These are phyloP conservation scores for Trisateles emortualis DNA, from an alignment of 2,888 invertebrate genomes.

Conservation along the genomic window DNA sequence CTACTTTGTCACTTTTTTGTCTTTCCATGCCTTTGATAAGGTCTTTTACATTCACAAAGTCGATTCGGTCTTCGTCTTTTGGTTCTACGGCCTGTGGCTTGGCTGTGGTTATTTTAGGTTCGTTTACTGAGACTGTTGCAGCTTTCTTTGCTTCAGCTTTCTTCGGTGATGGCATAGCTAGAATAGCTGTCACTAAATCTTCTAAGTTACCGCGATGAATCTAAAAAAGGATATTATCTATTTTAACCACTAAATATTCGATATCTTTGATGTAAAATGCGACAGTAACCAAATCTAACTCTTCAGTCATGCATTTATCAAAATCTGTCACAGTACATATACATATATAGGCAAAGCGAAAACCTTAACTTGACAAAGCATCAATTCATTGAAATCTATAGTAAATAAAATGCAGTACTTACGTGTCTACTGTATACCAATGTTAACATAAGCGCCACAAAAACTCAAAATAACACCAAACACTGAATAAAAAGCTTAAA, in stretches of 20 bases:
- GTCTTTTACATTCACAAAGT: conserved; percentile 87
- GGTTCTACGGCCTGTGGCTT: conserved; percentile 63
- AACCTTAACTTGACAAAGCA: not conserved
- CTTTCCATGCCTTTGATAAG: conserved; percentile 89
- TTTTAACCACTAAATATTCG: not conserved
- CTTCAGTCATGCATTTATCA: no score
- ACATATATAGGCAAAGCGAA: not conserved
- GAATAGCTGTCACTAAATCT: conserved; percentile 77
- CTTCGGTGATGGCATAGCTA: conserved; percentile 78
- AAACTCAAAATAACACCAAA: conserved; percentile 40
- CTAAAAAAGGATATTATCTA: conserved; percentile 65
- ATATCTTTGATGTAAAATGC: no score
- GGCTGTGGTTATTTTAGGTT: conserved; percentile 53
- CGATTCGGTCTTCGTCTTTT: conserved; percentile 82
- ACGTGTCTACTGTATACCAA: conserved; percentile 42
- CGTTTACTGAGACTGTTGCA: conserved; percentile 59
- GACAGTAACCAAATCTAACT: no score
- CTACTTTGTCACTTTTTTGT: conserved; percentile 66
- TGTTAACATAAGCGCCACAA: conserved; percentile 48
- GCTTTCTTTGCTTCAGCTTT: conserved; percentile 69
- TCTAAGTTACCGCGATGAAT: conserved; percentile 87
- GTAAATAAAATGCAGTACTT: conserved; percentile 37
- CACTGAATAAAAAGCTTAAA: conserved; percentile 33
- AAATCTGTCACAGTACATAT: not conserved
- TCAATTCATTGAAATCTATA: conserved; percentile 5